Evolutionary conservation across 2,797 vertebrate species (phyloP), one percentile per base, ranked within the genome.

Genomic region (Hypotaenidia okinawae): DNA sequence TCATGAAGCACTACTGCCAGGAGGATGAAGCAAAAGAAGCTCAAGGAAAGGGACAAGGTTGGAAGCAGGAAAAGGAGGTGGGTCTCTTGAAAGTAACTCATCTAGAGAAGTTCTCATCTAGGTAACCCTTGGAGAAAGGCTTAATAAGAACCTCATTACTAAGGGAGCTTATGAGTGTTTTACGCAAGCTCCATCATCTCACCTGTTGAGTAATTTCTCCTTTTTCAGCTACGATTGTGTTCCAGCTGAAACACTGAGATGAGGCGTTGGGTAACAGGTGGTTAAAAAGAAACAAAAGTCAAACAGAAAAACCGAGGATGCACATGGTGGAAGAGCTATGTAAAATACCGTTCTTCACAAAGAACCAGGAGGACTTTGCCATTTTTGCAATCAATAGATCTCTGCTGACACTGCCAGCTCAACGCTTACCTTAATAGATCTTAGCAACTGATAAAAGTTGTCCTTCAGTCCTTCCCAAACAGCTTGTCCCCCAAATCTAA

Each of bases 251-350:
- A 91, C 9, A 69, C 19, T 3, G 7, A 70, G 47, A 61, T 24
- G 68, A 82, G 19, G 14, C 30, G 75, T 66, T 1, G 4, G 45
- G 19, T 45, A 87, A 85, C 9, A 76, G 30, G 16, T 35, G 16
- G 27, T 64, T 86, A 76, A 86, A 90, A 74, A 83, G 32, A 90
- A 80, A 89, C 3, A n/a, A 66, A 89, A 88, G 57, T 10, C 25
- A 70, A 64, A 28, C 16, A 70, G 39, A 62, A 66, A 88, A 83
- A 30, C 24, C 21, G 30, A 82, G 76, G 3, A 74, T 33, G 35
- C 1, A 0, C 33, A 61, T 0, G 0, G 28, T 43, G 35, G 77
- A 43, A 64, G 16, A 72, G 11, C 11, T 32, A 58, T 30, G 58
- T 62, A 66, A 58, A 85, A 79, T 16, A 62, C n/a, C 28, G 45